Evolutionary conservation across 2,797 vertebrate genomes (phyloP), one percentile per base, ranked within the genome.

Genomic region (Bufotes viridis): DNA sequence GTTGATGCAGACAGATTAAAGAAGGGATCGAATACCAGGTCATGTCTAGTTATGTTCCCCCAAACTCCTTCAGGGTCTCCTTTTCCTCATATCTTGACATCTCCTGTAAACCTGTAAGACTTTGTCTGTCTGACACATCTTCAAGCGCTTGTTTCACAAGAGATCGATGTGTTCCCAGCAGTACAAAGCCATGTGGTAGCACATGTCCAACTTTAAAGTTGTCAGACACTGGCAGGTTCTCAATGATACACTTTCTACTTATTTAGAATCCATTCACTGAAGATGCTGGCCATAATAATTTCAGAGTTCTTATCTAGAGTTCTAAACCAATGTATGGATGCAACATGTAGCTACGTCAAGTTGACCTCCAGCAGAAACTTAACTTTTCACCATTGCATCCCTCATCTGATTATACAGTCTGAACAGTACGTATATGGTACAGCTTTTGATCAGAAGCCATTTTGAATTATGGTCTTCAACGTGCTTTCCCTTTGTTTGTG

Each of bases 1-100:
- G 72, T 61, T 78, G 84, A 79, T 29, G 49, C 69, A 76, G 29
- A 55, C 26, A 86, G 84, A 89, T 89, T 42, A 89, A 89, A 89
- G 88, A 61, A 72, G 72, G 34, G 6, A 82, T 29, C 13, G 81
- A 82, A 87, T 83, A 85, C 57, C 29, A 79, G 88, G 88, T 87
- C 88, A 87, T 67, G 74, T 34, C 82, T 67, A 72, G 74, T 22
- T 79, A 63, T 42, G 61, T n/a, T 82, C 70, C 80, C 84, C 78
- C 11, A 78, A 69, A 89, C 78, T 87, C 88, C 88, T 79, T 24
- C 7, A 74, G 63, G 88, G 18, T n/a, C 84, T 78, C 70, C 61
- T 82, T 42, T 70, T 9, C 55, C 60, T 82, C 34, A 34, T 58
- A 53, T 78, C 18, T 60, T 60, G 17, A 86, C 63, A 51, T 74